Evolutionary conservation across 2,113 vertebrate genomes (phyloP).

Genomic region (Semnornis frantzii): DNA sequence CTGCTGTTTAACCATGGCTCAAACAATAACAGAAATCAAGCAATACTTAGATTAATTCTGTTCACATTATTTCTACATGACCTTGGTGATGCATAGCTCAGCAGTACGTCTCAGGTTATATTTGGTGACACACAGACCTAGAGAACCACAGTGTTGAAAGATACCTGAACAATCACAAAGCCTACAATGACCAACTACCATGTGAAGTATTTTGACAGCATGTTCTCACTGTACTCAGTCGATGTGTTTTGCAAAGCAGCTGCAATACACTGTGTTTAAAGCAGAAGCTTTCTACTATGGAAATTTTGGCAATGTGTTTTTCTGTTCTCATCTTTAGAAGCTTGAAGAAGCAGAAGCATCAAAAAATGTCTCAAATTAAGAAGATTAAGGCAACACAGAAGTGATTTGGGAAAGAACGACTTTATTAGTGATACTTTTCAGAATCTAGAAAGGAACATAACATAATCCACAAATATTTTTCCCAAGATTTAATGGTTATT

Average conservation of each 20-base stretch:
- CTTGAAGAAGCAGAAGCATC: not conserved
- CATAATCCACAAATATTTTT: not conserved
- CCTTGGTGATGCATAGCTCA: not conserved
- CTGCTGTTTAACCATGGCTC: not conserved
- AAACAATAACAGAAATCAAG: not conserved
- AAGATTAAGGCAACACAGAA: not conserved
- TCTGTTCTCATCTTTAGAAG: not conserved
- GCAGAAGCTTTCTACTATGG: not conserved
- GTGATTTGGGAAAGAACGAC: not conserved
- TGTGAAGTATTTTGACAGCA: not conserved
- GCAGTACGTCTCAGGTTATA: not conserved
- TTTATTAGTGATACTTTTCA: not conserved
- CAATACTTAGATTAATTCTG: not conserved
- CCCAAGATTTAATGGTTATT: not conserved
- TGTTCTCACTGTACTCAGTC: not conserved
- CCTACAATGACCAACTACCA: not conserved
- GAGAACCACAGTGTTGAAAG: not conserved
- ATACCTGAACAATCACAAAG: not conserved
- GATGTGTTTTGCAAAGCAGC: not conserved
- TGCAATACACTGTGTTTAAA: not conserved
- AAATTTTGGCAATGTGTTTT: not conserved
- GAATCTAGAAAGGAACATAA: not conserved
- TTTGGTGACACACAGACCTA: not conserved
- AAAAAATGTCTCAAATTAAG: not conserved
- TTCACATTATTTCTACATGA: not conserved